Base-by-base conservation (phyloP, 2,888 invertebrate species). In the Euplexia lucipara region DNA sequence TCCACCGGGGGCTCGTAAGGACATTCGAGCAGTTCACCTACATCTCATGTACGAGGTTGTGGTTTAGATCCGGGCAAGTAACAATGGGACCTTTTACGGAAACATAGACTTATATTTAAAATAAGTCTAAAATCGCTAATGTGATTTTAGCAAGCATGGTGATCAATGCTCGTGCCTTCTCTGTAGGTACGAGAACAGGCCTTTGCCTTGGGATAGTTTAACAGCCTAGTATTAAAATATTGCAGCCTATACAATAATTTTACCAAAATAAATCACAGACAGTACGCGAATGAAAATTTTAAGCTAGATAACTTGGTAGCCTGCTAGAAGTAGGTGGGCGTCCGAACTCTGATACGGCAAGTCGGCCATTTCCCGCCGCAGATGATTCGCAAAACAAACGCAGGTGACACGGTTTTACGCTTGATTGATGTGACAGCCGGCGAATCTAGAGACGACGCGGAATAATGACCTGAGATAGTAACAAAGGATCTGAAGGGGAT, bases 361-460 rank as follows among this genome's bases (percentile, higher is more conserved):
- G 73, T 79, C 80, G 80, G 77, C 51, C 82, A 82, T 57, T 75
- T 75, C 70, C 66, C 69, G 37, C 26, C 44, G 42, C 56, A 42
- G 71, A 61, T 65, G 75, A 86, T 85, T 87, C 69, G 87, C 87
- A 84, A 77, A 78, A 79, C 70, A 85, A 86, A 87, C 84, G 70
- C 66, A 42, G 58, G 45, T 79, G 81, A 79, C 81, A 81, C 79
- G 67, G 72, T 81, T 78, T 54, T 74, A 56, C 47, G 41, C 37
- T 78, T 85, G 84, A 85, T 87, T 84, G 87, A 87, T 87, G 83
- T 66, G 84, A 83, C 83, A 83, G 42, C 44, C 47, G 45, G 45
- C 45, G n/a, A 52, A 56, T 52, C 60, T 60, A 41, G 8, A 54
- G 34, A 53, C 22, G 9, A 35, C 7, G 45, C 56, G 70, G 80